Percentiles rank a stretch among this genome's conserved stretches.
Conservation (phyloP, 2,888 invertebrate genomes). For the Nemotelus nigrinus region DNA sequence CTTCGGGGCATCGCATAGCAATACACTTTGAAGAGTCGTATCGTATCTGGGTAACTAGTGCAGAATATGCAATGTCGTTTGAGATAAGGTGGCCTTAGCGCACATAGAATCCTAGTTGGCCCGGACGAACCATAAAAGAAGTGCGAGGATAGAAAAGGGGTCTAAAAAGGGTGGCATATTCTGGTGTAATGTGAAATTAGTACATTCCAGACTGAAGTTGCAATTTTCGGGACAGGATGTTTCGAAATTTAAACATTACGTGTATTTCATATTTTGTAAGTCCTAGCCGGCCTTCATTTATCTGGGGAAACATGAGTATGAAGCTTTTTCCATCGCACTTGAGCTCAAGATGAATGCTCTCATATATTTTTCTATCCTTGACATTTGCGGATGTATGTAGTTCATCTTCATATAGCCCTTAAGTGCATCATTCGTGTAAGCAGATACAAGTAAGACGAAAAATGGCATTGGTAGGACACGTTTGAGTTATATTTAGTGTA, state of each 20-base stretch:
- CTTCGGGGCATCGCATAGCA: not conserved
- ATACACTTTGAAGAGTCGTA: too few species aligned
- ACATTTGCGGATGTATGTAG: constrained; percentile 21
- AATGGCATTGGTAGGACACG: too few species aligned
- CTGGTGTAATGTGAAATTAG: constrained; percentile 5
- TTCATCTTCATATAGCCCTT: too few species aligned
- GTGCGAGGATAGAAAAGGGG: not conserved
- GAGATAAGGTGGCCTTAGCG: too few species aligned
- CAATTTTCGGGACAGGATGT: constrained; percentile 27
- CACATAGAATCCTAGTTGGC: not conserved
- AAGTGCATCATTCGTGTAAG: too few species aligned
- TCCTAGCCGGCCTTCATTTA: constrained; percentile 20
- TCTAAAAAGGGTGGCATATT: not conserved
- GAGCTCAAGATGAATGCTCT: constrained; percentile 18
- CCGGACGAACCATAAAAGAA: not conserved
- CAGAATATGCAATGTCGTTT: not conserved
- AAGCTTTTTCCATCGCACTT: constrained; percentile 1
- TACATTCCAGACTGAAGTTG: constrained; percentile 24
- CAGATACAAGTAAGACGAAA: too few species aligned
- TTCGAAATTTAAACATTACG: not conserved
- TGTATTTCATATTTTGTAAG: constrained; percentile 9
- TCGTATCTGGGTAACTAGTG: constrained; percentile 27
- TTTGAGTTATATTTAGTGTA: too few species aligned
- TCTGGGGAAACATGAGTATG: not conserved
- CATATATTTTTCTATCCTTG: constrained; percentile 26